These are phyloP conservation scores for Plusia festucae DNA, from an alignment of 2,888 invertebrate genomes.

Conservation along the genomic window DNA sequence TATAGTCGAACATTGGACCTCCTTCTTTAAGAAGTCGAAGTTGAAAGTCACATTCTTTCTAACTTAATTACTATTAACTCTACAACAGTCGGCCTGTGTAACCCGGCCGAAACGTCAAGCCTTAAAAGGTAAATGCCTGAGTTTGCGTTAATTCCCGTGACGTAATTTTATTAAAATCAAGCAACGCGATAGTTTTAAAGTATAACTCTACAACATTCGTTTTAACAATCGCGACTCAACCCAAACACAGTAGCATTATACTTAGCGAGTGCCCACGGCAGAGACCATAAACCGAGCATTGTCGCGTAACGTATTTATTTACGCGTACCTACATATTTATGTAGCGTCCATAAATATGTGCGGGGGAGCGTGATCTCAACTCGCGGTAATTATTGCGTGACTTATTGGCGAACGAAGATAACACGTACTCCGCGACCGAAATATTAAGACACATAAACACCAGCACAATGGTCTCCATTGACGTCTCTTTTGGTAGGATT, in stretches of 20 bases:
- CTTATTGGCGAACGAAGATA: slow-evolving; percentile 88
- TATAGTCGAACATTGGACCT: too few species aligned
- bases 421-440: slow-evolving; percentile 80
- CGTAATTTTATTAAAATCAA: too few species aligned
- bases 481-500: slow-evolving; percentile 16
- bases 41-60: too few species aligned
- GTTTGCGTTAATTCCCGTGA: too few species aligned
- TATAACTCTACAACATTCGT: neutral
- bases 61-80: too few species aligned
- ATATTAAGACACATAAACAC: slow-evolving; percentile 61
- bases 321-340: slow-evolving; percentile 72
- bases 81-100: too few species aligned
- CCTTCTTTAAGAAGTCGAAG: too few species aligned
- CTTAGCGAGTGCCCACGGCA: slow-evolving; percentile 66
- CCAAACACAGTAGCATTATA: slow-evolving; percentile 62
- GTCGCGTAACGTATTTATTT: slow-evolving; percentile 79
- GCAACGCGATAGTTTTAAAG: too few species aligned
- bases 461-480: slow-evolving; percentile 32
- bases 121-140: too few species aligned
- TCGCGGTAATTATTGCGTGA: slow-evolving; percentile 88
- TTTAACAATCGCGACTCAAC: slow-evolving; percentile 34
- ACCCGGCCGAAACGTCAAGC: too few species aligned
- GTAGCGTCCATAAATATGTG: slow-evolving; percentile 84
- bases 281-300: slow-evolving; percentile 76
- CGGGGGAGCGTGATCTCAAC: slow-evolving; percentile 80